A percentile compares a stretch with the other conserved stretches of the same genome.
Conservation (phyloP, 2,888 invertebrate genomes). For the Venustoraphidia nigricollis region DNA sequence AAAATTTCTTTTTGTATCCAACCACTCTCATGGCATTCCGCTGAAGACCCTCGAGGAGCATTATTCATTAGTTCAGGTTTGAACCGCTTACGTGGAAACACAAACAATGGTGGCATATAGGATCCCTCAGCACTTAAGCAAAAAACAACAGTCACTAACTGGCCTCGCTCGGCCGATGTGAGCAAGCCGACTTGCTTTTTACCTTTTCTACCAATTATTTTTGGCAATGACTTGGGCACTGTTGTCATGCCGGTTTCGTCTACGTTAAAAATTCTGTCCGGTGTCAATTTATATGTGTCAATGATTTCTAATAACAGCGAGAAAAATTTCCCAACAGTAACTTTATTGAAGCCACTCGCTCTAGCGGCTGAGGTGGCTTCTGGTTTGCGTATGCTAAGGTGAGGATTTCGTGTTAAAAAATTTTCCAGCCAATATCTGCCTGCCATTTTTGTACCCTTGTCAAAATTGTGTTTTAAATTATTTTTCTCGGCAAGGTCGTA, state of each 20-base stretch:
- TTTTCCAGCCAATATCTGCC: constrained; percentile 9
- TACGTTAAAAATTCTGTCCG: constrained; percentile 9
- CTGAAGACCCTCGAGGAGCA: constrained; percentile 13
- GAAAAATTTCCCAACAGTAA: too few species aligned
- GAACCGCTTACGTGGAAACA: constrained; percentile 12
- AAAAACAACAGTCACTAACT: constrained; percentile 8
- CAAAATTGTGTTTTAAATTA: constrained; percentile 5
- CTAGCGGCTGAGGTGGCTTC: too few species aligned
- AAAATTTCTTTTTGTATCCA: constrained; percentile 17
- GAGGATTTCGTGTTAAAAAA: constrained; percentile 6
- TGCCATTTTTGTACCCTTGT: constrained; percentile 7
- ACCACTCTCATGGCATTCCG: constrained; percentile 13
- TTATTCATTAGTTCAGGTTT: constrained; percentile 13
- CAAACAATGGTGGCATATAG: constrained; percentile 7
- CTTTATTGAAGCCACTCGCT: too few species aligned
- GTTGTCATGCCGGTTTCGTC: constrained; percentile 11
- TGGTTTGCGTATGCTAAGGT: too few species aligned
- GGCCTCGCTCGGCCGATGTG: constrained; percentile 9
- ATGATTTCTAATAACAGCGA: neutral
- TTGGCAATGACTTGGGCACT: constrained; percentile 7
- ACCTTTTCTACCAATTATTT: constrained; percentile 6
- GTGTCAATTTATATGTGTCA: constrained; percentile 7
- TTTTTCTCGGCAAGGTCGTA: constrained; percentile 6
- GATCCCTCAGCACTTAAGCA: constrained; percentile 1
- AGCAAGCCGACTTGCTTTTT: constrained; percentile 6